These are phyloP conservation scores for Neodon shergylaensis DNA, from an alignment of 2,113 vertebrate genomes.

Conservation along the genomic window DNA sequence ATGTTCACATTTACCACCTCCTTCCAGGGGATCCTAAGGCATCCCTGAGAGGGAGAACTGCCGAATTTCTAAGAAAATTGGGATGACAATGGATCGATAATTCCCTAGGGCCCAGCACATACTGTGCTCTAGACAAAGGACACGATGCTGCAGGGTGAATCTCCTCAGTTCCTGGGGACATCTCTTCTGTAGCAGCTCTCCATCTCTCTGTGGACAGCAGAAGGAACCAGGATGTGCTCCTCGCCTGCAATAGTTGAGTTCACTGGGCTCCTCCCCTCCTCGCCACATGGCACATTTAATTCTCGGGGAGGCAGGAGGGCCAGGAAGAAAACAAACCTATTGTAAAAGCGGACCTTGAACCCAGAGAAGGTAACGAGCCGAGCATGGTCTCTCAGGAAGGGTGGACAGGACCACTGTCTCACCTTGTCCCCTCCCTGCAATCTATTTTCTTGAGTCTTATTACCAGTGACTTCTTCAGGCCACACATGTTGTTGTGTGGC, in stretches of 20 bases:
- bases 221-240: not conserved
- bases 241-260: not conserved
- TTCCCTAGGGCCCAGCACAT: no score
- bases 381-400: not conserved
- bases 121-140: not conserved
- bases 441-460: not conserved
- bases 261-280: not conserved
- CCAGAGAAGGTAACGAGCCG: not conserved
- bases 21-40: not conserved
- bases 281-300: not conserved
- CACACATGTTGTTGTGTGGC: not conserved
- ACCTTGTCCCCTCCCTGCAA: not conserved
- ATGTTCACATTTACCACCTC: rapidly evolving
- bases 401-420: not conserved
- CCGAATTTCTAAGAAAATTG: not conserved
- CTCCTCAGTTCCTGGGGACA: rapidly evolving
- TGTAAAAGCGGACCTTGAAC: not conserved
- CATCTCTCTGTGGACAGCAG: not conserved
- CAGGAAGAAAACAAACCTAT: not conserved
- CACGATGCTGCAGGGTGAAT: not conserved
- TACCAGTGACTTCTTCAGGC: not conserved
- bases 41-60: rapidly evolving
- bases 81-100: rapidly evolving
- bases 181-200: not conserved
- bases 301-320: not conserved